Conservation (phyloP, 2,113 vertebrate genomes). For the Dendrocopos noguchii region DNA sequence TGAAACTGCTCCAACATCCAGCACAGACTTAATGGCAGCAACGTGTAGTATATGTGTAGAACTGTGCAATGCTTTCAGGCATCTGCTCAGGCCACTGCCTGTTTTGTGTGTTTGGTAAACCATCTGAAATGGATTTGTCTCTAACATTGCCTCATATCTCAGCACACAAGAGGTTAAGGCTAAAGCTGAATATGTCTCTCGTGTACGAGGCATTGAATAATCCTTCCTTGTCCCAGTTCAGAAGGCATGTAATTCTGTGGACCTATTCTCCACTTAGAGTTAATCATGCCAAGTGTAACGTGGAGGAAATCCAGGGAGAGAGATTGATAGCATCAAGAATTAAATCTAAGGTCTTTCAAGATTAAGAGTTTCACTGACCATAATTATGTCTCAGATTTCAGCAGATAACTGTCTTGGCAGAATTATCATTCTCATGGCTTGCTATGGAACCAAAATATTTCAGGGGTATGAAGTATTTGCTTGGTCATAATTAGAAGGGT, state of each 20-base stretch:
- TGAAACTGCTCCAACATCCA: neutral
- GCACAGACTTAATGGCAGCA: neutral
- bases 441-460: neutral
- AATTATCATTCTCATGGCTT: neutral
- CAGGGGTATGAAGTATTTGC: neutral
- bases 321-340: neutral
- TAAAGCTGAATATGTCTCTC: fast-evolving
- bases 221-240: neutral
- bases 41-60: neutral
- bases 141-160: neutral
- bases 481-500: neutral
- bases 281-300: neutral
- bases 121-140: neutral
- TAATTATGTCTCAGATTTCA: slow-evolving; percentile 36
- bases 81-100: neutral
- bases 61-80: neutral
- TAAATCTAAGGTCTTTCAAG: slow-evolving; percentile 28
- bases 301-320: neutral
- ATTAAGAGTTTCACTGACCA: slow-evolving; percentile 7
- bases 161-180: neutral
- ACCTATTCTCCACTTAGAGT: neutral
- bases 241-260: neutral
- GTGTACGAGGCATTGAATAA: neutral
- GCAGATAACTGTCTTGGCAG: neutral
- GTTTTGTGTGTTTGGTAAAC: neutral